Evolutionary conservation across 2,797 vertebrate genomes (phyloP).

Genomic region (Semaprochilodus insignis): DNA sequence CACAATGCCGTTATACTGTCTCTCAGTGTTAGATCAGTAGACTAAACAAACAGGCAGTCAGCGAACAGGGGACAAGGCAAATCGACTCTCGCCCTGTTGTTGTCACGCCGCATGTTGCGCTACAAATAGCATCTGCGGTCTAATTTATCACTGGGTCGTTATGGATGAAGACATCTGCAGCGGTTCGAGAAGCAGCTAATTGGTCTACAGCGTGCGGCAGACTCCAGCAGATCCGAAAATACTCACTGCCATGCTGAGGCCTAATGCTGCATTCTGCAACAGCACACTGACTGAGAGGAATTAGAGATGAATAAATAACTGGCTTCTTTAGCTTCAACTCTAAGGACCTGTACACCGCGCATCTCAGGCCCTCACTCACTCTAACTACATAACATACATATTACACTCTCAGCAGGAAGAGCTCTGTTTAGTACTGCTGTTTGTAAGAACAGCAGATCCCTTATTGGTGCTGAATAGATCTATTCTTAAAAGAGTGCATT

Average conservation of each 20-base stretch:
- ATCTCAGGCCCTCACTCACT: neutral
- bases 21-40: constrained; percentile 40
- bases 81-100: constrained; percentile 46
- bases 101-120: constrained; percentile 55
- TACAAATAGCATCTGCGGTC: constrained; percentile 59
- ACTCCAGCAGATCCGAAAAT: constrained; percentile 51
- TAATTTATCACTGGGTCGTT: constrained; percentile 60
- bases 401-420: too few species aligned
- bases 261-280: constrained; percentile 38
- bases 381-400: neutral
- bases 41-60: constrained; percentile 47
- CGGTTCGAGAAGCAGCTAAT: constrained; percentile 57
- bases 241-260: constrained; percentile 50
- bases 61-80: constrained; percentile 33
- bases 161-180: constrained; percentile 60
- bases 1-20: constrained; percentile 23
- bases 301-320: neutral
- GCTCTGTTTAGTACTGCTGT: too few species aligned
- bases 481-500: too few species aligned
- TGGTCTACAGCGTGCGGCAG: constrained; percentile 51
- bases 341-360: too few species aligned
- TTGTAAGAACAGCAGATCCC: too few species aligned
- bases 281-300: constrained; percentile 37
- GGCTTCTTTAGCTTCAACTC: neutral
- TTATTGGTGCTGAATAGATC: too few species aligned